Percentiles rank a stretch among this genome's conserved stretches.
These are phyloP conservation scores for Eumeta japonica DNA, from an alignment of 1,140 invertebrate species.

Conservation along the genomic window DNA sequence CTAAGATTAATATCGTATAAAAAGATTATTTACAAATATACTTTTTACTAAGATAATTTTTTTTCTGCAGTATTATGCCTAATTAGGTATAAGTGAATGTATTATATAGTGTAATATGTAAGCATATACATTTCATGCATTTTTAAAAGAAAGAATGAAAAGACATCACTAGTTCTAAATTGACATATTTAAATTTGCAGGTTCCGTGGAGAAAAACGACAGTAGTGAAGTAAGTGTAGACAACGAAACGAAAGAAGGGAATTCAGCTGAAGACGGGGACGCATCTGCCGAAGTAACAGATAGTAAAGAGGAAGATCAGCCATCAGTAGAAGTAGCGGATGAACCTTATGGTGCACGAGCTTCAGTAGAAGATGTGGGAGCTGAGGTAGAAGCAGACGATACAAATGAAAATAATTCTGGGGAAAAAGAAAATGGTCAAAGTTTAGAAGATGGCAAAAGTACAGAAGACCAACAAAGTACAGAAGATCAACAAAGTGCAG, in stretches of 20 bases:
- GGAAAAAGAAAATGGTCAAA: conserved; percentile 27
- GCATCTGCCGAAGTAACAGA: conserved; percentile 23
- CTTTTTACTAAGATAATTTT: no score
- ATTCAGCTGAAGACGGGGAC: conserved; percentile 32
- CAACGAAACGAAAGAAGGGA: conserved; percentile 46
- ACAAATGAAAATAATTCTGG: conserved; percentile 49
- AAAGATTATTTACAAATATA: no score
- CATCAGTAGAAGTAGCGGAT: conserved; percentile 50
- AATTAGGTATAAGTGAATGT: no score
- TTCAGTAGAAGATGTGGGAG: conserved; percentile 37
- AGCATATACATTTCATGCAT: no score
- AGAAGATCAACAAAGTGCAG: conserved; percentile 39
- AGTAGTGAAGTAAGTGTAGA: conserved; percentile 50
- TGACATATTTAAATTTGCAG: no score
- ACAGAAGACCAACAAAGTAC: conserved; percentile 21
- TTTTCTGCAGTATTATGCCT: no score
- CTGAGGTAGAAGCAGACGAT: conserved; percentile 23
- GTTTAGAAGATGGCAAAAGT: conserved; percentile 23
- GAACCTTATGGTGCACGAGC: conserved; percentile 49
- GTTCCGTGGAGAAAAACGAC: conserved; percentile 47
- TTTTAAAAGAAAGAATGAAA: no score
- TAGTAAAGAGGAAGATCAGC: conserved; percentile 35
- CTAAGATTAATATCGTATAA: no score
- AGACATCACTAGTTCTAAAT: no score
- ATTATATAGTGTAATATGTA: no score